These are phyloP conservation scores for Acleris literana DNA, from an alignment of 2,888 invertebrate genomes.

Conservation along the genomic window DNA sequence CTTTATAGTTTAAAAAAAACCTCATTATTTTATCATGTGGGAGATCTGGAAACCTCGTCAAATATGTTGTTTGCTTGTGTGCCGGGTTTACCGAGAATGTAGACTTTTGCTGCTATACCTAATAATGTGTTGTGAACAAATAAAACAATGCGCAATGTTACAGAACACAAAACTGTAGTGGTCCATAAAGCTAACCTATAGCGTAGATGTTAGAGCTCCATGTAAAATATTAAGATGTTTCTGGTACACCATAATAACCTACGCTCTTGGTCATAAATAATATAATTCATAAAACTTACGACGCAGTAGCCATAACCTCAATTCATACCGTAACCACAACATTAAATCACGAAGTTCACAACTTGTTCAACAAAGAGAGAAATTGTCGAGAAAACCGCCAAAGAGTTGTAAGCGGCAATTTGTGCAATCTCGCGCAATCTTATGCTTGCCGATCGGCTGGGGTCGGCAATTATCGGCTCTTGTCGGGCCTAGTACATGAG, in stretches of 20 bases:
- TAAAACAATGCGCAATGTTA: too few relatives aligned
- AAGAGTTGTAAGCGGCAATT: constrained; percentile 50
- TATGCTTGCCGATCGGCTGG: constrained; percentile 54
- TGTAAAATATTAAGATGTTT: background rate
- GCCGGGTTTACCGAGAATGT: too few relatives aligned
- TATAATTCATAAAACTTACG: constrained; percentile 4
- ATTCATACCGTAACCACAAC: constrained; percentile 20
- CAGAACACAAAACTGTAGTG: too few relatives aligned
- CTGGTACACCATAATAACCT: background rate
- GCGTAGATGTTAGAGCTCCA: too few relatives aligned
- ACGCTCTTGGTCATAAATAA: background rate
- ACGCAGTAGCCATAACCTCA: constrained; percentile 9
- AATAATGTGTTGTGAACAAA: too few relatives aligned
- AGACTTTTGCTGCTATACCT: too few relatives aligned
- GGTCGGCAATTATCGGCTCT: constrained; percentile 60
- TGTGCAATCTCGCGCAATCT: constrained; percentile 69
- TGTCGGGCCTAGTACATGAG: constrained; percentile 35
- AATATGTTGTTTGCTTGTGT: too few relatives aligned
- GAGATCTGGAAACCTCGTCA: too few relatives aligned
- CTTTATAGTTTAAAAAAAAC: too few relatives aligned
- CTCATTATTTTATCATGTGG: too few relatives aligned
- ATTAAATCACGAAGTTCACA: constrained; percentile 44
- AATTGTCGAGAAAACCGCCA: constrained; percentile 30
- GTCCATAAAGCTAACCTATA: too few relatives aligned
- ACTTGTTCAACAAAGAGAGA: constrained; percentile 49